Base-by-base conservation (phyloP, 2,888 invertebrate species). In the Tanypteryx hageni region DNA sequence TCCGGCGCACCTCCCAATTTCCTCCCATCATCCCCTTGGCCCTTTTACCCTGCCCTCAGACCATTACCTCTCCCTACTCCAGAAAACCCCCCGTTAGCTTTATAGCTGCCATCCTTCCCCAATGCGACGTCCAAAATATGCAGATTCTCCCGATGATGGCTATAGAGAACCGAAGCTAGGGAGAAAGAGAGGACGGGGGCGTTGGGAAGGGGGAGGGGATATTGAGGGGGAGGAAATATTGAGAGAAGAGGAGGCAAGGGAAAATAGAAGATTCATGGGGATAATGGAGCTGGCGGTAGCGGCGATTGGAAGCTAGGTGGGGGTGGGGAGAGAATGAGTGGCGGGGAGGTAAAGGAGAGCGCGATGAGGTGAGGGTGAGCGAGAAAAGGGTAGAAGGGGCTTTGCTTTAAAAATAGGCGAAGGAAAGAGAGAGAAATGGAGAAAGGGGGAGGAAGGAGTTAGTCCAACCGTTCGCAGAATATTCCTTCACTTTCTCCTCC, bases 51-150 rank as follows among this genome's bases (percentile, higher is more conserved):
- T 58, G n/a, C 85, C n/a, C n/a, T 61, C 89, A 22, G 58, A n/a
- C 85, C 85, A 57, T 58, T 85, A 14, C 85, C 86, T 16, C 8
- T 44, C 14, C 85, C 85, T 57, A 4, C 59, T 14, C 61, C 86
- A n/a, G 56, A 83, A 83, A 83, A 44, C 89, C 89, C 64, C 18
- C 89, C 44, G 89, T 89, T 89, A 68, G 89, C 89, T 89, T 89
- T 89, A 68, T 89, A 27, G 89, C 89, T 44, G 18, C 89, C 89
- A 68, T 89, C 89, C 76, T 27, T 76, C 68, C 68, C 68, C 59
- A 86, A 68, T 44, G 64, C 64, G 89, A 89, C 64, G 89, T 64
- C 68, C 64, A 64, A 44, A 89, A 89, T 89, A 89, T 89, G 89
- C 89, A 89, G 89, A 89, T 89, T 89, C 10, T 76, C 13, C 76